Evolutionary conservation across 2,797 vertebrate genomes (phyloP).

Genomic region (Onychomys arenicola): DNA sequence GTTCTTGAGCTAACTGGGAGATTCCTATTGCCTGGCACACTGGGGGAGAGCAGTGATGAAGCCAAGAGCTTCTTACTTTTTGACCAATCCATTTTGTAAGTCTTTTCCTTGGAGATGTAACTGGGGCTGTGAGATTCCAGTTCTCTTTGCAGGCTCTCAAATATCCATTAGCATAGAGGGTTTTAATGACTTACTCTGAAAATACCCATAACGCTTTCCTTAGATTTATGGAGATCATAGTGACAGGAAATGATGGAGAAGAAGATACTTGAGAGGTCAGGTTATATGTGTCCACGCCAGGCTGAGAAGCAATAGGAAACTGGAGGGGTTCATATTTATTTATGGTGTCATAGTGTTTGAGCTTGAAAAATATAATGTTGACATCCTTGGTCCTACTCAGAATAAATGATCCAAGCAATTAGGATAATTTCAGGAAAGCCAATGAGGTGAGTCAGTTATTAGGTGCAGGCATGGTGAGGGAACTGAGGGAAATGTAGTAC

Average conservation of each 20-base stretch:
- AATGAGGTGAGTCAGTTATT: background rate
- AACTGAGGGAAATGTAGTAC: background rate
- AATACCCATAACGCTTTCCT: background rate
- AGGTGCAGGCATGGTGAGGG: background rate
- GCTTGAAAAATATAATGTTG: background rate
- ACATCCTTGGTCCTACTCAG: background rate
- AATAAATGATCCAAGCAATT: background rate
- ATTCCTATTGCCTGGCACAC: background rate
- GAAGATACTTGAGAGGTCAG: background rate
- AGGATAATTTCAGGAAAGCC: background rate
- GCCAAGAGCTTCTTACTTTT: background rate
- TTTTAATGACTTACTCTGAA: background rate
- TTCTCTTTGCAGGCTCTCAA: background rate
- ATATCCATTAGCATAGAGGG: background rate
- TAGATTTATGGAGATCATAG: background rate
- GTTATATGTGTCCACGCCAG: background rate
- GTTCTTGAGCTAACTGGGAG: background rate
- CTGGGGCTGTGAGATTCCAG: background rate
- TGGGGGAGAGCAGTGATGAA: background rate
- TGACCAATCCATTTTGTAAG: background rate
- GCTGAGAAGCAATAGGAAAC: background rate
- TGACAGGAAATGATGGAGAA: background rate
- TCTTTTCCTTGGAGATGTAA: background rate
- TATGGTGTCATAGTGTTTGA: background rate
- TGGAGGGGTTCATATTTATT: background rate